A percentile compares a stretch with the other conserved stretches of the same genome.
These are phyloP conservation scores for Podocnemis expansa DNA, from an alignment of 2,113 vertebrate species.

Conservation along the genomic window DNA sequence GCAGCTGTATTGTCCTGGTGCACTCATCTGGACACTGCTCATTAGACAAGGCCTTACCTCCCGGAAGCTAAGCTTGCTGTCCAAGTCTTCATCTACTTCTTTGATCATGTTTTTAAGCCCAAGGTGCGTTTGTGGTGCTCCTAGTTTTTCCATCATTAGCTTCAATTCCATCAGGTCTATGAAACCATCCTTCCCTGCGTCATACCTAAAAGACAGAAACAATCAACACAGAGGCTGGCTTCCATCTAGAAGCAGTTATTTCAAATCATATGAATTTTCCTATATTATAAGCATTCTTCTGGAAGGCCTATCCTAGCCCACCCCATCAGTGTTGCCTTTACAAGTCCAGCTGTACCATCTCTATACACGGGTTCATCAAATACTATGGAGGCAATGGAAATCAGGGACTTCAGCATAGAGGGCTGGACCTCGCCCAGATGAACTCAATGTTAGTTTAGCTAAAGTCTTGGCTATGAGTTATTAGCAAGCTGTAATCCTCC, in stretches of 20 bases:
- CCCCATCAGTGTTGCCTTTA: neutral
- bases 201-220: slow-evolving; percentile 76
- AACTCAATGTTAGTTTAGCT: neutral
- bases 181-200: slow-evolving; percentile 88
- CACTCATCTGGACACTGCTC: no score
- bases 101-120: slow-evolving; percentile 98
- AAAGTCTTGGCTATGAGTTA: neutral
- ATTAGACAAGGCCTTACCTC: slow-evolving; percentile 78
- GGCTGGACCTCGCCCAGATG: neutral
- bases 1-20: no score
- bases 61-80: slow-evolving; percentile 93
- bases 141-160: slow-evolving; percentile 97
- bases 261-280: neutral
- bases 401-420: neutral
- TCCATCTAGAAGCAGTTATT: neutral
- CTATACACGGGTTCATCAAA: neutral
- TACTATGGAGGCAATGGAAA: neutral
- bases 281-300: neutral
- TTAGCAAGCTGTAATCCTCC: neutral
- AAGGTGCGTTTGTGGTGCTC: slow-evolving; percentile 92
- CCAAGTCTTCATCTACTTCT: slow-evolving; percentile 95
- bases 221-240: neutral
- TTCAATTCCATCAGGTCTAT: slow-evolving; percentile 98
- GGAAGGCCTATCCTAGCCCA: neutral
- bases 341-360: neutral